Evolutionary conservation across 2,888 invertebrate species (phyloP).

Genomic region (Actias luna): DNA sequence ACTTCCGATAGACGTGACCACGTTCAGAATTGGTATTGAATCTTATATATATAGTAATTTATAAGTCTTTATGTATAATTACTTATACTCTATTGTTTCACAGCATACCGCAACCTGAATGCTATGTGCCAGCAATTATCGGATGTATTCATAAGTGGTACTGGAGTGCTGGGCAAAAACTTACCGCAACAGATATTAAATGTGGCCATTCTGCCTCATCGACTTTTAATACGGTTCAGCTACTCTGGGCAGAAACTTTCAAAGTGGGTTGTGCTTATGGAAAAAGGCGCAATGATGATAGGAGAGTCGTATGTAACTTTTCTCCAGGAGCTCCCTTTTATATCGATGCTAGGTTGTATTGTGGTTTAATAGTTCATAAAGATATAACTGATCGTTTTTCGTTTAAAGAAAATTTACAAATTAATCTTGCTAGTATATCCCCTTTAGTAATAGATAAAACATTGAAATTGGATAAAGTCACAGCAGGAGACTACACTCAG

Average conservation of each 20-base stretch:
- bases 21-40: slow-evolving; percentile 48
- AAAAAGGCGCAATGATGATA: slow-evolving; percentile 45
- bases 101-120: slow-evolving; percentile 64
- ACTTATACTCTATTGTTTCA: slow-evolving; percentile 18
- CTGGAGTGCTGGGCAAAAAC: slow-evolving; percentile 49
- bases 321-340: slow-evolving; percentile 66
- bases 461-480: slow-evolving; percentile 3
- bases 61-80: not conserved
- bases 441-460: slow-evolving; percentile 37
- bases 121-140: slow-evolving; percentile 57
- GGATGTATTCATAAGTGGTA: slow-evolving; percentile 71
- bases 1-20: slow-evolving; percentile 29
- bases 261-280: slow-evolving; percentile 72
- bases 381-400: slow-evolving; percentile 30
- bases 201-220: slow-evolving; percentile 57
- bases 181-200: slow-evolving; percentile 51
- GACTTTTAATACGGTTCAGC: slow-evolving; percentile 60
- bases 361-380: slow-evolving; percentile 56
- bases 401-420: slow-evolving; percentile 29
- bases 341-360: slow-evolving; percentile 53
- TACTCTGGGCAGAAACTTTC: slow-evolving; percentile 65
- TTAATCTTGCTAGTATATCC: slow-evolving; percentile 35
- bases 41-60: not conserved
- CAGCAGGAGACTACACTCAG: slow-evolving; percentile 2
- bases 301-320: slow-evolving; percentile 68